Base-by-base conservation (phyloP, 2,797 vertebrate species). In the Erethizon dorsatum region DNA sequence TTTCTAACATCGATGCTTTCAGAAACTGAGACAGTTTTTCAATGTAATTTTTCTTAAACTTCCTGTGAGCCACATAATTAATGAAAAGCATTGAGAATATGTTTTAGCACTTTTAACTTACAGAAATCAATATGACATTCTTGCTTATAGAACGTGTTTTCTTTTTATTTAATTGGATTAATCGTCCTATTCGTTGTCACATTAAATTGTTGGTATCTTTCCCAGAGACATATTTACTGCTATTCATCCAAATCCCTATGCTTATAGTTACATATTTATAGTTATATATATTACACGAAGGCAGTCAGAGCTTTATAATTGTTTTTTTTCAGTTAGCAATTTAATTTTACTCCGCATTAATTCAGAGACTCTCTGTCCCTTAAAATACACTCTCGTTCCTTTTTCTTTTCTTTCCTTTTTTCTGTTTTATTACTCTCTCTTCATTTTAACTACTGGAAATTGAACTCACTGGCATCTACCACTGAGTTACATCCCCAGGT, bases 21-120 rank as follows among this genome's bases (percentile, higher is more conserved):
- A 84, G 88, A 83, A 95, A 77, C n/a, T 13, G 18, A 80, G 61
- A 63, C 41, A 28, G 2, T 37, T 91, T 90, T 90, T 52, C 47
- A 61, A 11, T 33, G 77, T 24, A 24, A 56, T 83, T 91, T 90
- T 93, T 83, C 69, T 75, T 91, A 63, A 95, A 78, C 59, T 95
- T 90, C 47, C 59, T 95, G 94, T 95, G 88, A 79, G 37, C 52
- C 37, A 78, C 4, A 37, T 45, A 92, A 91, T 83, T 96, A 83
- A 96, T 93, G 59, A 92, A 87, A 90, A 56, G 3, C 31, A 20
- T 47, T 63, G 17, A 57, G 77, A 83, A 69, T 78, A 71, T 37
- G 20, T 69, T 69, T 90, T 54, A 86, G 18, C 1, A 17, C 24
- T 54, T 92, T 95, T 63, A 86, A 63, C 13, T 88, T 90, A 69